A percentile compares a stretch with the other conserved stretches of the same genome.
Conservation (phyloP, 2,797 vertebrate species). For the Rhincodon typus region DNA sequence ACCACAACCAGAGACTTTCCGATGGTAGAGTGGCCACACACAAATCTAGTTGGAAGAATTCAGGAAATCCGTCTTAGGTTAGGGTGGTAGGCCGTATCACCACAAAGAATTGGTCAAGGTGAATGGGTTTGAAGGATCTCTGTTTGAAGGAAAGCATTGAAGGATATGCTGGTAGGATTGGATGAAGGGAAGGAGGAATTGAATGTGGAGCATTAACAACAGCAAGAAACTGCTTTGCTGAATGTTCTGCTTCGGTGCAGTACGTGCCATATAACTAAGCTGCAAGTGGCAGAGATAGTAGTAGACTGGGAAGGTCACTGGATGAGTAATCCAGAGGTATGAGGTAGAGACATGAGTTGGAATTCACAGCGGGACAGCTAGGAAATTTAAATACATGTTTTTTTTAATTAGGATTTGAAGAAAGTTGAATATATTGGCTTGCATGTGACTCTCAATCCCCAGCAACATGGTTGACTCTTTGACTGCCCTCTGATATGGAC, state of each 20-base stretch:
- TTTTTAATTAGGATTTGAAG: background rate
- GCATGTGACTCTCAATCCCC: background rate
- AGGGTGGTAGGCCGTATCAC: background rate
- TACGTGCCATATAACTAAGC: background rate
- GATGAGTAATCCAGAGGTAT: background rate
- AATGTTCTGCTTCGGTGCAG: too few relatives aligned
- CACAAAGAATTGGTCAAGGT: background rate
- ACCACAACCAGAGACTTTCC: background rate
- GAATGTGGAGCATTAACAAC: too few relatives aligned
- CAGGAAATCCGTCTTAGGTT: too few relatives aligned
- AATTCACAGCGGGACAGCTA: too few relatives aligned
- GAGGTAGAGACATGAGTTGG: background rate
- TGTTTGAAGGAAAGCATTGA: background rate
- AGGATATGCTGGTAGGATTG: background rate
- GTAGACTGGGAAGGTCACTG: too few relatives aligned
- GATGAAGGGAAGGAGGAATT: background rate
- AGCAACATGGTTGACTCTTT: background rate
- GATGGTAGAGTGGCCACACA: background rate
- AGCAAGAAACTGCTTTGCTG: background rate
- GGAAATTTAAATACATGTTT: background rate
- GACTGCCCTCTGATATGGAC: background rate
- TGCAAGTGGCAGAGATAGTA: too few relatives aligned
- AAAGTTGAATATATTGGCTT: background rate
- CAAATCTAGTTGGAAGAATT: background rate
- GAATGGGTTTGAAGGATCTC: background rate